Evolutionary conservation across 2,113 vertebrate genomes (phyloP), one percentile per base, ranked within the genome.

Genomic region (Oxygymnocypris stewartii): DNA sequence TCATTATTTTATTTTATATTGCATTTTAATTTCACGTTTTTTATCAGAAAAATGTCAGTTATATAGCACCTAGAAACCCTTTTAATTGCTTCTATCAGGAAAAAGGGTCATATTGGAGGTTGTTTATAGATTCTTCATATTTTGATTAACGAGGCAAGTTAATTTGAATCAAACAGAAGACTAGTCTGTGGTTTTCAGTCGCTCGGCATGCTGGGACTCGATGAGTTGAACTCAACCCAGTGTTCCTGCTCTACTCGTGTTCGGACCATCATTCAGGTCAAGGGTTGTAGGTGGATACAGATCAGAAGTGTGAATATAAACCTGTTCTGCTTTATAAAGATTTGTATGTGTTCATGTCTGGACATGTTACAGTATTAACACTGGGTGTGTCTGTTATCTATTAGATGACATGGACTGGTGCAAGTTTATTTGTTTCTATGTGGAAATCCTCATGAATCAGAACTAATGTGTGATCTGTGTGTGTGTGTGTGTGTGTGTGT

Each of bases 401-500:
- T 69, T 69, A 18, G 14, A 63, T 25, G 61, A 63, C 2, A 6
- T 9, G 13, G 31, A 9, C 8, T 35, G 73, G 47, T 81, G 42
- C 12, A n/a, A n/a, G 2, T 74, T 0, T 35, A 1, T 88, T 63
- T 74, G 4, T 16, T 16, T 54, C 16, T 9, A 28, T 14, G 2
- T 59, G 54, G 8, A 37, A 37, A 37, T 37, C 31, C 35, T 71
- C 7, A 23, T 23, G 37, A 73, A n/a, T 73, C 69, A 42, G 20
- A 49, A 16, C 44, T 77, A 77, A 77, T 80, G 42, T 86, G 28
- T 73, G 37, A 1, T 51, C 1, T 90, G 51, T 76, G 4, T 63
- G 31, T 65, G 28, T 86, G 69, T 83, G 25, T 59, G 35, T 2
- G 28, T 84, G 42, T 92, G 44, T 89, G 42, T 84, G n/a, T n/a